phyloP scores from a whole-genome alignment of 1,140 invertebrate genomes.

The Macrotrachela quadricornifera region DNA sequence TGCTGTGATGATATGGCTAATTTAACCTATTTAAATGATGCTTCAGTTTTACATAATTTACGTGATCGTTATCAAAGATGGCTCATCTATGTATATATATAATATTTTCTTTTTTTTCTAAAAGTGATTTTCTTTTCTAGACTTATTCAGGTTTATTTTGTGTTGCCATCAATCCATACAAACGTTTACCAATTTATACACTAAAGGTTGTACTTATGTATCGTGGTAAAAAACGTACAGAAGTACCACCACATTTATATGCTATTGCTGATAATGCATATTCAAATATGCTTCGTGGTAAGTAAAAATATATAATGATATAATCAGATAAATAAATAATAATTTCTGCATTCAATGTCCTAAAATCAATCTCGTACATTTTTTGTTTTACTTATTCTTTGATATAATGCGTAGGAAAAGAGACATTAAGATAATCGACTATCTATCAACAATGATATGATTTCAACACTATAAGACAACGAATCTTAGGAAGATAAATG shows the following conservation, averaged over 20 bases:
- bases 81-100: constrained; percentile 66
- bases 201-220: constrained; percentile 81
- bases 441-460: too few species aligned
- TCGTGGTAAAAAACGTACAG: constrained; percentile 92
- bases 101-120: too few species aligned
- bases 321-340: too few species aligned
- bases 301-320: too few species aligned
- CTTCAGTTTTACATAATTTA: constrained; percentile 93
- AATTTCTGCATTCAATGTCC: too few species aligned
- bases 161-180: constrained; percentile 99
- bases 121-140: constrained; percentile 41
- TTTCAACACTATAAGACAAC: too few species aligned
- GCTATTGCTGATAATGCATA: constrained; percentile 98
- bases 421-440: too few species aligned
- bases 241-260: constrained; percentile 98
- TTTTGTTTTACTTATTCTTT: too few species aligned
- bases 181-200: constrained; percentile 96
- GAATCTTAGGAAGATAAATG: too few species aligned
- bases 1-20: constrained; percentile 99
- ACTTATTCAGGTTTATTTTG: constrained; percentile 99
- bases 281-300: constrained; percentile 69
- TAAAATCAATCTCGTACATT: too few species aligned
- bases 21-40: constrained; percentile 98
- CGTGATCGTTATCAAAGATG: constrained; percentile 88
- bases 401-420: too few species aligned